Evolutionary conservation across 2,113 vertebrate genomes (phyloP).

Genomic region (Chaetura pelagica): DNA sequence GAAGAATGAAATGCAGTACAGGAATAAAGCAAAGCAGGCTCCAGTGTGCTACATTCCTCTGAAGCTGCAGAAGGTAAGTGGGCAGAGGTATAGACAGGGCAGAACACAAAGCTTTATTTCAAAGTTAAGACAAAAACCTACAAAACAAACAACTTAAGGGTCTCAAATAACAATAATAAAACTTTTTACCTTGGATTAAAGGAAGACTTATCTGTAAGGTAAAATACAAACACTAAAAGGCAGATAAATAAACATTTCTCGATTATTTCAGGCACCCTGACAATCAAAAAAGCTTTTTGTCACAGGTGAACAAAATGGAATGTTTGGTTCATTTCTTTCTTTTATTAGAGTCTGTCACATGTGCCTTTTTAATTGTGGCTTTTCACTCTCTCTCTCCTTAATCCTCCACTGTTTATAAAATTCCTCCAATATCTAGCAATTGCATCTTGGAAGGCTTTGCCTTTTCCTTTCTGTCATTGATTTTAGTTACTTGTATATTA

Average conservation of each 20-base stretch:
- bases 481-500: neutral
- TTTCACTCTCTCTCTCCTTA: neutral
- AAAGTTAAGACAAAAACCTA: neutral
- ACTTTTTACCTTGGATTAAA: slow-evolving; percentile 38
- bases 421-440: neutral
- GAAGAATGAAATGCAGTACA: neutral
- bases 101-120: slow-evolving; percentile 59
- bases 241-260: slow-evolving; percentile 55
- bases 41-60: neutral
- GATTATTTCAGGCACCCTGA: neutral
- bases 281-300: slow-evolving; percentile 13
- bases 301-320: slow-evolving; percentile 13
- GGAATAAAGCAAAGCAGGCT: slow-evolving; percentile 17
- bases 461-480: neutral
- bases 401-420: neutral
- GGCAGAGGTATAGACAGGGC: slow-evolving; percentile 42
- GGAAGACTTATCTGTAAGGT: slow-evolving; percentile 53
- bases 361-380: neutral
- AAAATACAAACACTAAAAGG: slow-evolving; percentile 57
- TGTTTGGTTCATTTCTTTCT: neutral
- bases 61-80: slow-evolving; percentile 40
- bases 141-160: neutral
- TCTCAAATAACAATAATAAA: slow-evolving; percentile 29
- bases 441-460: neutral
- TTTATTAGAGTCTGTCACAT: neutral